Base-by-base conservation (phyloP, 2,888 invertebrate species). In the Limnephilus marmoratus region DNA sequence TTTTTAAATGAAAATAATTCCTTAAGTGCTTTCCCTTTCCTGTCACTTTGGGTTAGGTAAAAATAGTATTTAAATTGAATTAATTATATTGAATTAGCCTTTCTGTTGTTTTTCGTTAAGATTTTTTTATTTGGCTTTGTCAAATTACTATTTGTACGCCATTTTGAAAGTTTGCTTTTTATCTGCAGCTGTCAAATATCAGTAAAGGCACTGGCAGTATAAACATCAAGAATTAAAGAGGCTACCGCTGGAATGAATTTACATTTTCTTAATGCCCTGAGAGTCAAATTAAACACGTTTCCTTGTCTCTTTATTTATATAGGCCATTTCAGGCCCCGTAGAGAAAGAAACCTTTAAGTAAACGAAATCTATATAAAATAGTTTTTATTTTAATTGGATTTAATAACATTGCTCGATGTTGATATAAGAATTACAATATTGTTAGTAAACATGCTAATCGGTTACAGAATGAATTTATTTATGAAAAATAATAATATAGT, bases 231-330 rank as follows among this genome's bases (percentile, higher is more conserved):
- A 82, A 82, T 7, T 82, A 82, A 82, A 82, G 82, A 82, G 34
- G 34, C 37, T 37, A 24, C 86, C 45, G 37, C 49, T 86, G 18
- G n/a, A 45, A 86, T 86, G 86, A 86, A 86, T 86, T 86, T 86
- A 45, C 45, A 86, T 86, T 86, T 86, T 7, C 12, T 45, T 86
- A 86, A 86, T 86, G 45, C 86, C 49, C 45, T 15, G n/a, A 86
- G 49, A 86, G 49, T n/a, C 86, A 53, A 29, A 86, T 86, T 86
- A 86, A 49, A 86, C 86, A 86, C 86, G 86, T 45, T 45, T 31
- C 45, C n/a, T 31, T 53, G 53, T 86, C 31, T 13, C n/a, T 29
- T 85, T 85, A 85, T 85, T 85, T 34, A 85, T 85, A 41, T n/a
- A 85, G 24, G 37, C n/a, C n/a, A 37, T 37, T 85, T 34, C 9